phyloP scores from a whole-genome alignment of 1,140 invertebrate species.

The Anadara kagoshimensis region DNA sequence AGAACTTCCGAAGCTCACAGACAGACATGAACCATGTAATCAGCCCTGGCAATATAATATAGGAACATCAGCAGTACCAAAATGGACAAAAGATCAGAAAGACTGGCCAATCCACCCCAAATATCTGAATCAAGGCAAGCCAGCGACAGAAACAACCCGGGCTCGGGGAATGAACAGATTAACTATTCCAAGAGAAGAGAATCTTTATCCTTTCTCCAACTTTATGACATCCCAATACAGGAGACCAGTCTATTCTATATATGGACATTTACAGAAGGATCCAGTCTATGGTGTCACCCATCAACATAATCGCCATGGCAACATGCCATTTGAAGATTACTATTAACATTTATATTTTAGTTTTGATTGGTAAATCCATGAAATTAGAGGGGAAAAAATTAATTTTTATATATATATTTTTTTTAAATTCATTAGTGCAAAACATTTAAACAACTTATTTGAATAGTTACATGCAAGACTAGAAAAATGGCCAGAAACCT shows the following conservation, averaged over 20 bases:
- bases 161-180: constrained; percentile 62
- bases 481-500: too few relatives aligned
- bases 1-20: constrained; percentile 57
- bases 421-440: too few relatives aligned
- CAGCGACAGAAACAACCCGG: constrained; percentile 59
- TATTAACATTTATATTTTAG: constrained; percentile 47
- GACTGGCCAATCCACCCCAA: constrained; percentile 60
- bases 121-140: constrained; percentile 45
- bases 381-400: too few relatives aligned
- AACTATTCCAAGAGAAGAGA: constrained; percentile 54
- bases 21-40: constrained; percentile 58
- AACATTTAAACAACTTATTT: too few relatives aligned
- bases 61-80: constrained; percentile 53
- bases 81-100: constrained; percentile 61
- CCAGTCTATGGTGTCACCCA: constrained; percentile 66
- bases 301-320: constrained; percentile 67
- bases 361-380: too few relatives aligned
- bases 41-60: constrained; percentile 62
- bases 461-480: too few relatives aligned
- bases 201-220: constrained; percentile 67
- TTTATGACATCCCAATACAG: constrained; percentile 69
- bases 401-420: too few relatives aligned
- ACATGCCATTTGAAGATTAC: constrained; percentile 70
- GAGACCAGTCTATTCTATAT: constrained; percentile 65
- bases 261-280: constrained; percentile 62